These are phyloP conservation scores for Zaprionus davidi DNA, from an alignment of 1,140 invertebrate species.

Conservation along the genomic window DNA sequence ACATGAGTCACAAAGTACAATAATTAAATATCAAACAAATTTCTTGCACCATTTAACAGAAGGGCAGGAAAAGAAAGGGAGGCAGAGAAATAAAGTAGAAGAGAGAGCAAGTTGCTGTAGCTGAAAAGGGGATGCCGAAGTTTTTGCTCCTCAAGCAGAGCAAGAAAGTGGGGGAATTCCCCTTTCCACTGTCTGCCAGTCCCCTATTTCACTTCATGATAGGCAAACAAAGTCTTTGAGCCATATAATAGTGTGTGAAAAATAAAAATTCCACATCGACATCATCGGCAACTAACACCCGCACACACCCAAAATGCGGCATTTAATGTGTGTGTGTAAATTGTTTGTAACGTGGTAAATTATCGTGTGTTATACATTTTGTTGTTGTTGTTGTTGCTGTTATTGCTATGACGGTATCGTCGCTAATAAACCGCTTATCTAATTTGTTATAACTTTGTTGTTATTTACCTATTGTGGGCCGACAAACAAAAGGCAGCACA, in stretches of 20 bases:
- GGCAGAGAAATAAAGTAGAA: neutral
- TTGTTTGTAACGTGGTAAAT: constrained; percentile 46
- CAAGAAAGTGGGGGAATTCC: neutral
- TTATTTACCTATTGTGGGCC: constrained; percentile 62
- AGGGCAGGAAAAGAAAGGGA: neutral
- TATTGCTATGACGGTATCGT: constrained; percentile 46
- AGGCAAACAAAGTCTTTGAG: constrained; percentile 23
- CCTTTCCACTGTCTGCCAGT: neutral
- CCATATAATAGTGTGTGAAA: constrained; percentile 44
- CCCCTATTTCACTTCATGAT: neutral
- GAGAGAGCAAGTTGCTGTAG: neutral
- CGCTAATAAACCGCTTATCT: constrained; percentile 75
- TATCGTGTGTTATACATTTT: constrained; percentile 26
- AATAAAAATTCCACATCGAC: constrained; percentile 38
- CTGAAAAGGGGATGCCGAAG: neutral
- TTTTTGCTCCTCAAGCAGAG: neutral
- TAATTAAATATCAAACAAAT: constrained; percentile 43
- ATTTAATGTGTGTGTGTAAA: constrained; percentile 30
- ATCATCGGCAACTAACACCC: constrained; percentile 14
- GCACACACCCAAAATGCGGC: constrained; percentile 3
- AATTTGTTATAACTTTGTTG: constrained; percentile 70
- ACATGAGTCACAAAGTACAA: constrained; percentile 33
- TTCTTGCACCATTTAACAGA: constrained; percentile 33
- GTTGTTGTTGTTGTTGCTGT: constrained; percentile 27
- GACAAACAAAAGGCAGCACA: constrained; percentile 49